These are phyloP conservation scores for Henricia sp. DNA, from an alignment of 53 echinoderm and acorn worm species.

Conservation along the genomic window DNA sequence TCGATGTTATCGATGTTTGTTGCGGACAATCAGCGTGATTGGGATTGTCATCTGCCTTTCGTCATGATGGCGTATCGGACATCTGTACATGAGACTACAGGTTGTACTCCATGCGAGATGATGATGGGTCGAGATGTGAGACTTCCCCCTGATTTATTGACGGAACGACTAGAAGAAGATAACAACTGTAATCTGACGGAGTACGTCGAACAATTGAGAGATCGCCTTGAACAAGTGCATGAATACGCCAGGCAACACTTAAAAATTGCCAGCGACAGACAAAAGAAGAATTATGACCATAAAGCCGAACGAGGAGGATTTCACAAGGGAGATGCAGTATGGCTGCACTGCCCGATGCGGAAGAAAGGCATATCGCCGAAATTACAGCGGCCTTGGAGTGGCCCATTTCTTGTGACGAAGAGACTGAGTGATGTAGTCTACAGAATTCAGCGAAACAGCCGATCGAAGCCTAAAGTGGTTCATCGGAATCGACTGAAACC, in stretches of 20 bases:
- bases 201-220: slow-evolving; percentile 1
- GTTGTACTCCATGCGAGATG: slow-evolving; percentile 23
- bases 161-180: neutral
- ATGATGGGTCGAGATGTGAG: slow-evolving; percentile 55
- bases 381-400: neutral
- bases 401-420: slow-evolving; percentile 5
- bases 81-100: slow-evolving; percentile 50
- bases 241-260: neutral
- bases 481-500: slow-evolving; percentile 7
- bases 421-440: slow-evolving; percentile 11
- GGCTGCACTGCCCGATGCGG: neutral
- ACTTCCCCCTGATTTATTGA: slow-evolving; percentile 30
- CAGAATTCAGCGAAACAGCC: neutral
- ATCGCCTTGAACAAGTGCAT: neutral
- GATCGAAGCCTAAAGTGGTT: neutral
- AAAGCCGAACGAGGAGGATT: neutral
- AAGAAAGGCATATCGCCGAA: neutral
- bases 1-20: slow-evolving; percentile 29
- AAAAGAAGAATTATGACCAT: slow-evolving; percentile 28
- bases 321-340: neutral
- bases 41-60: slow-evolving; percentile 23
- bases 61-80: slow-evolving; percentile 56
- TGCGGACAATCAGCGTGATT: slow-evolving; percentile 22
- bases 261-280: slow-evolving; percentile 1
- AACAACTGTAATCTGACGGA: neutral